Evolutionary conservation across 2,888 invertebrate genomes (phyloP).

Genomic region (Cephonodes hylas): DNA sequence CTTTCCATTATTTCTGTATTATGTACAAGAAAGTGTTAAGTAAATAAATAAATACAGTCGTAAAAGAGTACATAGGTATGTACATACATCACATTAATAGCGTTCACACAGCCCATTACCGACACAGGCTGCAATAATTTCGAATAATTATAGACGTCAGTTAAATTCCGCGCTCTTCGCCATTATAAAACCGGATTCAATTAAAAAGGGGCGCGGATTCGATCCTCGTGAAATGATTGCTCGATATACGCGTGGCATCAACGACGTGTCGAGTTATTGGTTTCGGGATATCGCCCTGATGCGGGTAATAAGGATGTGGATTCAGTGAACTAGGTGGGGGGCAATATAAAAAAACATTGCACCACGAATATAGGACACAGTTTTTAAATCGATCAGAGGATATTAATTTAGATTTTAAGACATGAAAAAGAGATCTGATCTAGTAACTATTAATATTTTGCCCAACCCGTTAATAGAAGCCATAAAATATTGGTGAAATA

Average conservation of each 20-base stretch:
- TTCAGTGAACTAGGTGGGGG: neutral
- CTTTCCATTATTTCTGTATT: no score
- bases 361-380: no score
- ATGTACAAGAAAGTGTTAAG: no score
- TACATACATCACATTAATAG: no score
- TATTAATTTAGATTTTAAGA: no score
- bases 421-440: no score
- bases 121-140: neutral
- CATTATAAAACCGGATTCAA: neutral
- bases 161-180: neutral
- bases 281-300: constrained; percentile 15
- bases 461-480: no score
- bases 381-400: no score
- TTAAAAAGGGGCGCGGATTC: neutral
- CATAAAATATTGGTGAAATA: no score
- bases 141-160: neutral
- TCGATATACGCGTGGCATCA: constrained; percentile 23
- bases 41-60: no score
- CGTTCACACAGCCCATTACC: neutral
- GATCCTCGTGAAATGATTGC: constrained; percentile 26
- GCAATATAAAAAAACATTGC: neutral
- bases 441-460: no score
- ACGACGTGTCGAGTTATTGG: constrained; percentile 33
- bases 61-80: no score
- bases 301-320: neutral